A percentile compares a stretch with the other conserved stretches of the same genome.
Conservation (phyloP, 2,113 vertebrate genomes). For the Stictonetta naevosa region DNA sequence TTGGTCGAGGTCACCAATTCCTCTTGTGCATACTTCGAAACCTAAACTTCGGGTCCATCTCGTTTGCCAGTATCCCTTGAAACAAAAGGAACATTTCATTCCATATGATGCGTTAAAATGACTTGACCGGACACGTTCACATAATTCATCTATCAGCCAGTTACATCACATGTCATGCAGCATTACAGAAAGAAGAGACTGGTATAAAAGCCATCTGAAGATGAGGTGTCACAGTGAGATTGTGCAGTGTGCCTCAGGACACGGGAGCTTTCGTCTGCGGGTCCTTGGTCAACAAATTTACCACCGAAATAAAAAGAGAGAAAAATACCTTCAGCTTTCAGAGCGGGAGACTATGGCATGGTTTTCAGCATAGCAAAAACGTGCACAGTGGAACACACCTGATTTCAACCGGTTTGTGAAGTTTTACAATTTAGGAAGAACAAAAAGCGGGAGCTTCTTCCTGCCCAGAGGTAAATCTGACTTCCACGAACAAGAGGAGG, state of each 20-base stretch:
- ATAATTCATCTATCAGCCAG: neutral
- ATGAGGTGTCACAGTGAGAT: neutral
- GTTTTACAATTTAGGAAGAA: neutral
- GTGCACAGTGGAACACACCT: neutral
- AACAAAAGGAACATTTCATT: neutral
- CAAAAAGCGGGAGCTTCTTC: no score
- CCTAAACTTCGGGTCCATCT: neutral
- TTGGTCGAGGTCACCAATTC: neutral
- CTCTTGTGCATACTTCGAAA: neutral
- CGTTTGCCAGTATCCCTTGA: neutral
- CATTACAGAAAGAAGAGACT: neutral
- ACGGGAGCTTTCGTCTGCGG: neutral
- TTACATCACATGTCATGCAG: neutral
- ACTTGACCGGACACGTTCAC: neutral
- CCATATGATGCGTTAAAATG: neutral
- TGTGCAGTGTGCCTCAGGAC: neutral
- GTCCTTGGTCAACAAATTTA: neutral
- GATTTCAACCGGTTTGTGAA: neutral
- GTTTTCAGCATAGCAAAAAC: neutral
- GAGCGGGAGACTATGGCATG: neutral
- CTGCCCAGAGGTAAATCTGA: neutral
- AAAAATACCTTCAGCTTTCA: neutral
- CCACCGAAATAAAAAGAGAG: neutral
- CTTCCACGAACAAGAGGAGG: neutral
- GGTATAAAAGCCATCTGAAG: neutral